Base-by-base conservation (phyloP, 2,888 invertebrate species). In the Barypeithes pellucidus region DNA sequence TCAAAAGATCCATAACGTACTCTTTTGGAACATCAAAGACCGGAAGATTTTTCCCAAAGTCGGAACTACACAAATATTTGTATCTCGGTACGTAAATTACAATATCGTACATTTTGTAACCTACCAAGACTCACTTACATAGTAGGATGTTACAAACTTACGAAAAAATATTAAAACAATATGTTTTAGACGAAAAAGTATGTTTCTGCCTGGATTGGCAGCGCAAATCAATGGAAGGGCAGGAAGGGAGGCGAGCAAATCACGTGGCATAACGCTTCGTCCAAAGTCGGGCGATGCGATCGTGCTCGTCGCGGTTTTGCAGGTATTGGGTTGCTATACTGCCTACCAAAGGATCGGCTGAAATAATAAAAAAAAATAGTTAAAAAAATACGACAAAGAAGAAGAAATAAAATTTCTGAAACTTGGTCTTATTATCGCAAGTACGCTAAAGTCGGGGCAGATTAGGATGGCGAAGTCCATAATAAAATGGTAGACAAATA, bases 281-380 rank as follows among this genome's bases (percentile, higher is more conserved):
- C 99, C 99, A 99, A 85, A 97, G 93, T 87, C 98, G 93, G 80
- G 99, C 99, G 87, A 97, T 97, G 86, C 97, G 93, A 87, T 99
- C 98, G 86, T 99, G 98, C 86, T 99, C 98, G 85, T 97, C 97
- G 76, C 98, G 91, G 88, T 99, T 98, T 88, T 97, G 97, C 81
- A 97, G 90, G 89, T 97, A 99, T 90, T 99, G 98, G 78, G 97
- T 97, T 65, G 98, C 99, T 89, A 99, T 98, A 87, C 96, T 97
- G 79, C 98, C 98, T 74, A 99, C 98, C 83, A 99, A 88, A 2
- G 98, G 98, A 88, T 99, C 98, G 84, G 96, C 97, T 94, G 87
- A 2, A 90, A 36, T 45, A 11, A 61, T 22, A 61, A 41, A 43
- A 22, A 60, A 18, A n/a, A 50, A 60, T 36, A n/a, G n/a, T n/a